Conservation (phyloP, 2,113 vertebrate species). For the Callocephalon fimbriatum region DNA sequence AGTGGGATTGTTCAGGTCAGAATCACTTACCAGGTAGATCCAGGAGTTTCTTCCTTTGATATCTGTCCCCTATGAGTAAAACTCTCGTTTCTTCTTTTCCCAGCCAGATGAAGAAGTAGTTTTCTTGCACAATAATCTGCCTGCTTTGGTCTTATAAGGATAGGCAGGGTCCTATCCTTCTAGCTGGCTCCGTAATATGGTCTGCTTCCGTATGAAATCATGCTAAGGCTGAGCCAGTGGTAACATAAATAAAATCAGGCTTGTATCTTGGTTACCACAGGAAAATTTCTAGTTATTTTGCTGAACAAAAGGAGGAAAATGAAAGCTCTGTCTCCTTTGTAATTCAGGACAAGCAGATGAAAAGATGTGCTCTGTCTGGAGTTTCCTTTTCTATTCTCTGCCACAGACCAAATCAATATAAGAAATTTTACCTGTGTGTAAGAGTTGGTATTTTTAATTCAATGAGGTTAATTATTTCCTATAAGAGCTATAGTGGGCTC, state of each 20-base stretch:
- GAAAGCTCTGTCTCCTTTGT: background rate
- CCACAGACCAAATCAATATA: background rate
- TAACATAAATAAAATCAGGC: conserved; percentile 39
- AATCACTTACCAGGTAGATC: conserved; percentile 24
- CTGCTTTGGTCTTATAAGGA: background rate
- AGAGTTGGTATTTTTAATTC: background rate
- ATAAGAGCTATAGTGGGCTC: background rate
- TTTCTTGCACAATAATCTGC: background rate
- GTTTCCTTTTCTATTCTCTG: background rate
- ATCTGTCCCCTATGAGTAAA: background rate
- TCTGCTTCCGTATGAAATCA: conserved; percentile 41
- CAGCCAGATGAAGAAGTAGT: background rate
- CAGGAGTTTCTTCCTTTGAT: background rate
- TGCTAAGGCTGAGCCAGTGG: conserved; percentile 10
- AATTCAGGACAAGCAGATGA: background rate
- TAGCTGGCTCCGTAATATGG: background rate
- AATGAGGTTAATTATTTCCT: background rate
- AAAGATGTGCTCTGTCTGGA: background rate
- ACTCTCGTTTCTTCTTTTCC: background rate
- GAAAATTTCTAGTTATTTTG: background rate
- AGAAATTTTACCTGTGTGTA: background rate
- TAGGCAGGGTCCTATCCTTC: background rate
- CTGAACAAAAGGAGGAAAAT: background rate
- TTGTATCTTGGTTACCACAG: conserved; percentile 51
- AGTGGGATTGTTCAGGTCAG: background rate